phyloP scores from a whole-genome alignment of 1,140 invertebrate species.

The Scaptomyza hsui region DNA sequence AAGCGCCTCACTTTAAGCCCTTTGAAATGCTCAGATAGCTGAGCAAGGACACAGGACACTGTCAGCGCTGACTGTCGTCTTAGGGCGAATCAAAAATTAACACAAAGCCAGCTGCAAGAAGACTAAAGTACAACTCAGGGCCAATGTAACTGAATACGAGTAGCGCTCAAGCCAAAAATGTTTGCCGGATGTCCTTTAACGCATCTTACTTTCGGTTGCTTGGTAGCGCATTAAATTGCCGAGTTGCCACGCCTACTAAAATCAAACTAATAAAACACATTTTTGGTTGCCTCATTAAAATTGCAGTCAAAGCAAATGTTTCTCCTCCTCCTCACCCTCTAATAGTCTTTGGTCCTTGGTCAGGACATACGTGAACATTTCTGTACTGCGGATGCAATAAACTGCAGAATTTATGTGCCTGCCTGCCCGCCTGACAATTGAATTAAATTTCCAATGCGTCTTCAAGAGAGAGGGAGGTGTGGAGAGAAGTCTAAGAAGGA shows the following conservation, averaged over 20 bases:
- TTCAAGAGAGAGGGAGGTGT: conserved; percentile 8
- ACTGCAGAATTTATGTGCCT: conserved; percentile 74
- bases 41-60: conserved; percentile 8
- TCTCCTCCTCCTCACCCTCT: neutral
- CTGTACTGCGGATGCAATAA: conserved; percentile 80
- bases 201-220: conserved; percentile 39
- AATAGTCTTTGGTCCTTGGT: no score
- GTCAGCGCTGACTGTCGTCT: conserved; percentile 20
- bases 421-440: conserved; percentile 67
- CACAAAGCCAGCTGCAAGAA: conserved; percentile 39
- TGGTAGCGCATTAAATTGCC: conserved; percentile 2
- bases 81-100: conserved; percentile 56
- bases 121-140: conserved; percentile 9
- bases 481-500: neutral
- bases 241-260: neutral
- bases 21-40: conserved; percentile 42
- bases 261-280: conserved; percentile 63
- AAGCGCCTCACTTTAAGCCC: conserved; percentile 63
- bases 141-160: neutral
- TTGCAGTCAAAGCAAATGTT: conserved; percentile 33
- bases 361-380: conserved; percentile 58
- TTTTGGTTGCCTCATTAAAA: conserved; percentile 74
- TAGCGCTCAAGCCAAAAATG: conserved; percentile 7
- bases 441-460: conserved; percentile 79
- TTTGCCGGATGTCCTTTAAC: conserved; percentile 43